Percentiles rank a stretch among this genome's conserved stretches.
phyloP scores from a whole-genome alignment of 2,888 invertebrate genomes.

The Ophioninae sp. region DNA sequence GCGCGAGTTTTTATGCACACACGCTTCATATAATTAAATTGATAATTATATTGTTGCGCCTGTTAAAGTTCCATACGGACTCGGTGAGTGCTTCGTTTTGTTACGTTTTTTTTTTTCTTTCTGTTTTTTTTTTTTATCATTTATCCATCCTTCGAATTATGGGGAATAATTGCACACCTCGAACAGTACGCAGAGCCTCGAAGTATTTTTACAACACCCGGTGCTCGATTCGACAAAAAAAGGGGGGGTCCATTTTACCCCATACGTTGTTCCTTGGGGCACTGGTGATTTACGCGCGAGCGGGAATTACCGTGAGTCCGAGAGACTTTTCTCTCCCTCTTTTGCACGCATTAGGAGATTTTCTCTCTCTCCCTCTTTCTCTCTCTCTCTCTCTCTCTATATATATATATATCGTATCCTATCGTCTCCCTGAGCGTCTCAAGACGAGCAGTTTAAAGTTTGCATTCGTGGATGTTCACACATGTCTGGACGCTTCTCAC shows the following conservation, averaged over 20 bases:
- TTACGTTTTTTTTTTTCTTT: not conserved
- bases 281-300: constrained; percentile 61
- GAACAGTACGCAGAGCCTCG: constrained; percentile 1
- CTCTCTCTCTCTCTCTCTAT: constrained; percentile 58
- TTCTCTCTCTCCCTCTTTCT: not conserved
- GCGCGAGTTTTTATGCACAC: not conserved
- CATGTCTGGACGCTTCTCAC: constrained; percentile 28
- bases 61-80: constrained; percentile 35
- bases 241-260: constrained; percentile 40
- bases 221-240: not conserved
- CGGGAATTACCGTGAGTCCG: constrained; percentile 58
- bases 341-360: not conserved
- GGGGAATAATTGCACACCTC: constrained; percentile 26
- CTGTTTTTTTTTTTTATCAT: not conserved
- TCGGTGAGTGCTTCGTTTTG: constrained; percentile 51
- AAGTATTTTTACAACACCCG: not conserved
- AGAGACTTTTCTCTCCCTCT: constrained; percentile 35
- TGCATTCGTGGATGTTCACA: constrained; percentile 10
- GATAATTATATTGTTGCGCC: constrained; percentile 25
- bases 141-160: not conserved
- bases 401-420: constrained; percentile 9
- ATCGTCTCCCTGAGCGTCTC: constrained; percentile 53
- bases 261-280: constrained; percentile 55
- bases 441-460: constrained; percentile 38
- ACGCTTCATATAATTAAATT: constrained; percentile 12